These are phyloP conservation scores for Sitophilus oryzae DNA, from an alignment of 1,140 invertebrate species.

Conservation along the genomic window DNA sequence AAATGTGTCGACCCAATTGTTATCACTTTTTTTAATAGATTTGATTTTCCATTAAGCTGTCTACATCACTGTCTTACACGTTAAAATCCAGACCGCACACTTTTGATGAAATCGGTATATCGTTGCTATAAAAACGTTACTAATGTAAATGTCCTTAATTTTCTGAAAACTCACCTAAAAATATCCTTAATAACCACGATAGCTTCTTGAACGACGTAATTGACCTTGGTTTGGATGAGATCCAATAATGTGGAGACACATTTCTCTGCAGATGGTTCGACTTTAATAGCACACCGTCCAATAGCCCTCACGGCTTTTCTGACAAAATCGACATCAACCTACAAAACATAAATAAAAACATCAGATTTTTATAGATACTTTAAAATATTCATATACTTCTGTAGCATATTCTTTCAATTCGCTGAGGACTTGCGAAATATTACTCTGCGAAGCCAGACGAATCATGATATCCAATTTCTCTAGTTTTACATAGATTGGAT, in stretches of 20 bases:
- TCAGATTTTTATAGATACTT: neutral
- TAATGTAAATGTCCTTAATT: too few species aligned
- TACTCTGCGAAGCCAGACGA: conserved; percentile 92
- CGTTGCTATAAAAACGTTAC: too few species aligned
- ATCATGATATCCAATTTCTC: conserved; percentile 99
- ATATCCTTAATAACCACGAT: conserved; percentile 99
- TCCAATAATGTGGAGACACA: conserved; percentile 99
- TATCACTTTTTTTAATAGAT: too few species aligned
- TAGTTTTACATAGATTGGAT: conserved; percentile 99
- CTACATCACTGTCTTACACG: too few species aligned
- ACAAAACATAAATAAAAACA: neutral
- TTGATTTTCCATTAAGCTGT: too few species aligned
- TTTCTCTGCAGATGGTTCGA: conserved; percentile 95
- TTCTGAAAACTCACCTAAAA: conserved; percentile 59
- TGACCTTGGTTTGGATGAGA: conserved; percentile 98
- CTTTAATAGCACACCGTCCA: conserved; percentile 98
- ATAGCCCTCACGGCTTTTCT: conserved; percentile 97
- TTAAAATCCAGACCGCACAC: too few species aligned
- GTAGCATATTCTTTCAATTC: conserved; percentile 99
- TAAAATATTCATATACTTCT: conserved; percentile 55
- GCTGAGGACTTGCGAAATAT: conserved; percentile 97
- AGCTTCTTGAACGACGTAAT: conserved; percentile 99
- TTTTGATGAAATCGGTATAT: too few species aligned
- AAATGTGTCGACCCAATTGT: too few species aligned
- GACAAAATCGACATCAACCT: conserved; percentile 98